These are phyloP conservation scores for Unio delphinus DNA, from an alignment of 2,888 invertebrate genomes.

Conservation along the genomic window DNA sequence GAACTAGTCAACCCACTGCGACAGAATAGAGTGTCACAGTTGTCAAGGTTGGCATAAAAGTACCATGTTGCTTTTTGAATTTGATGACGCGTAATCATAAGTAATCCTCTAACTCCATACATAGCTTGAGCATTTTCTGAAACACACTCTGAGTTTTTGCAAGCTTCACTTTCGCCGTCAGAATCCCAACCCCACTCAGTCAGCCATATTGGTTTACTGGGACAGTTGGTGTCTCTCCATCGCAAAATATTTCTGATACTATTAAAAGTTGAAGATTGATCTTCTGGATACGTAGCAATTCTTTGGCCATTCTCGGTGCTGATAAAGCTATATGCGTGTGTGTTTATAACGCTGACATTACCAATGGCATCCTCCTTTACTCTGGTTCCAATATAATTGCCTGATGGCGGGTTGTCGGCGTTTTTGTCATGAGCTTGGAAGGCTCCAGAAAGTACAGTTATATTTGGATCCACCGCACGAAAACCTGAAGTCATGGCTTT, in stretches of 20 bases:
- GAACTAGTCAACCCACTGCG: slow-evolving; percentile 48
- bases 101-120: slow-evolving; percentile 46
- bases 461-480: slow-evolving; percentile 29
- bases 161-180: slow-evolving; percentile 37
- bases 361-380: slow-evolving; percentile 33
- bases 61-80: slow-evolving; percentile 48
- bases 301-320: slow-evolving; percentile 32
- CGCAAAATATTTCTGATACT: slow-evolving; percentile 40
- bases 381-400: slow-evolving; percentile 51
- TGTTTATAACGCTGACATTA: slow-evolving; percentile 44
- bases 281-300: slow-evolving; percentile 45
- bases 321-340: slow-evolving; percentile 49
- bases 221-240: slow-evolving; percentile 49
- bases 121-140: slow-evolving; percentile 43
- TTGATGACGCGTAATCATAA: slow-evolving; percentile 37
- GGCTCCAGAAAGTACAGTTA: slow-evolving; percentile 45
- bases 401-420: slow-evolving; percentile 7
- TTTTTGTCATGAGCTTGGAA: slow-evolving; percentile 51
- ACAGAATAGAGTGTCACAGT: slow-evolving; percentile 45
- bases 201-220: slow-evolving; percentile 47
- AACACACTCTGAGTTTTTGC: slow-evolving; percentile 46
- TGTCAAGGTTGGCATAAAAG: slow-evolving; percentile 42
- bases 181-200: slow-evolving; percentile 61
- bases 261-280: slow-evolving; percentile 43
- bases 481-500: slow-evolving; percentile 48